Evolutionary conservation across 2,797 vertebrate genomes (phyloP).

Genomic region (Mycteria americana): DNA sequence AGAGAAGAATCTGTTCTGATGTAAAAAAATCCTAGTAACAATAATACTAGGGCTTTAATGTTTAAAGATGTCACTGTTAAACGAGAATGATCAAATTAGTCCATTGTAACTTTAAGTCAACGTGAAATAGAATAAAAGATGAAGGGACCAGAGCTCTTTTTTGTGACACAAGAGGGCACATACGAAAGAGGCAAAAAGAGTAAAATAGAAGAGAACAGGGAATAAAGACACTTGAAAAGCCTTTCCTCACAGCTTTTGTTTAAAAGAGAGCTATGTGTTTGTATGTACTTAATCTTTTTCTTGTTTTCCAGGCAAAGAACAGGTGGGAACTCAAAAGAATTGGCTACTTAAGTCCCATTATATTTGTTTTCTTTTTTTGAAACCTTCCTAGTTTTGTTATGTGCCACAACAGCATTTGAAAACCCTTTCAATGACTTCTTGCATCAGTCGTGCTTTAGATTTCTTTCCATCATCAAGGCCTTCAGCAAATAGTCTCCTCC

Average conservation of each 20-base stretch:
- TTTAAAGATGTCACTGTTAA: not conserved
- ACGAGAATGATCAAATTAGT: not conserved
- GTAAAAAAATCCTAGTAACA: not conserved
- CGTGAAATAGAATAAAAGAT: not conserved
- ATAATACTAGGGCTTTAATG: not conserved
- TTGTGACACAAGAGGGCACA: not conserved
- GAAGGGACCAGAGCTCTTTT: not conserved
- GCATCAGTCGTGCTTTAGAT: not conserved
- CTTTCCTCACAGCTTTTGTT: slow-evolving; percentile 9
- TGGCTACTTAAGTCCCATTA: not conserved
- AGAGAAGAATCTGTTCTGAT: not conserved
- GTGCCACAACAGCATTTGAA: not conserved
- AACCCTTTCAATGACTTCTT: not conserved
- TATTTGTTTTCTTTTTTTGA: slow-evolving; percentile 15
- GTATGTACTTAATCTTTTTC: not conserved
- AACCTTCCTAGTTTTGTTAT: not conserved
- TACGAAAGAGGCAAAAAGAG: not conserved
- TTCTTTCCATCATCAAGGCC: not conserved
- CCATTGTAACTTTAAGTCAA: not conserved
- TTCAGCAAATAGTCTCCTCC: slow-evolving; percentile 2
- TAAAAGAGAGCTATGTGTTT: not conserved
- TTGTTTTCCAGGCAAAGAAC: not conserved
- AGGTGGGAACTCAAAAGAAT: not conserved
- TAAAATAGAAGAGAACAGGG: not conserved
- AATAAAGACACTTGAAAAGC: slow-evolving; percentile 16